These are phyloP conservation scores for Larimichthys crocea DNA, from an alignment of 2,113 vertebrate species.

Conservation along the genomic window DNA sequence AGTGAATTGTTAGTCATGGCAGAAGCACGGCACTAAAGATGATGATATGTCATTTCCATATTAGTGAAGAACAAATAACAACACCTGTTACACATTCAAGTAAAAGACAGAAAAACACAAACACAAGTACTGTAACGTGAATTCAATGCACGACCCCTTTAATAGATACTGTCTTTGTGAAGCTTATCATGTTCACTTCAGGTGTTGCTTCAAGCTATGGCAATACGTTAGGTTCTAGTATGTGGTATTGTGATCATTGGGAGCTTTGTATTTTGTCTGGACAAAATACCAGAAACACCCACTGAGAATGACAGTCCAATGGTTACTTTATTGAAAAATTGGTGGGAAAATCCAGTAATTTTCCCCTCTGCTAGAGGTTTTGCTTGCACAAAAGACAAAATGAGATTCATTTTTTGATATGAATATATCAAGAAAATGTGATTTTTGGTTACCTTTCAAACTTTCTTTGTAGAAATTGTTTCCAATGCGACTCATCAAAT, in stretches of 20 bases:
- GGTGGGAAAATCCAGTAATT: neutral
- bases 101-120: neutral
- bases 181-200: neutral
- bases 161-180: neutral
- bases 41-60: neutral
- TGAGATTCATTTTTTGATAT: neutral
- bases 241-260: neutral
- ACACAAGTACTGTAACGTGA: neutral
- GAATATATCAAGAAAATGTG: neutral
- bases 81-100: neutral
- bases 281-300: too few relatives aligned
- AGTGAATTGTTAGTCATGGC: neutral
- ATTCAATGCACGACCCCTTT: neutral
- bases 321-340: neutral
- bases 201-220: neutral
- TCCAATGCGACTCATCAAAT: neutral
- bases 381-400: neutral
- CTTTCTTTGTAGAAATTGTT: neutral
- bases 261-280: neutral
- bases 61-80: neutral
- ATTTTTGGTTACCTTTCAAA: neutral
- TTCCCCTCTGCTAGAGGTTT: neutral
- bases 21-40: neutral
- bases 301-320: too few relatives aligned
- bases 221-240: neutral